Percentiles rank a stretch among this genome's conserved stretches.
Conservation (phyloP, 2,888 invertebrate genomes). For the Charanyca ferruginea region DNA sequence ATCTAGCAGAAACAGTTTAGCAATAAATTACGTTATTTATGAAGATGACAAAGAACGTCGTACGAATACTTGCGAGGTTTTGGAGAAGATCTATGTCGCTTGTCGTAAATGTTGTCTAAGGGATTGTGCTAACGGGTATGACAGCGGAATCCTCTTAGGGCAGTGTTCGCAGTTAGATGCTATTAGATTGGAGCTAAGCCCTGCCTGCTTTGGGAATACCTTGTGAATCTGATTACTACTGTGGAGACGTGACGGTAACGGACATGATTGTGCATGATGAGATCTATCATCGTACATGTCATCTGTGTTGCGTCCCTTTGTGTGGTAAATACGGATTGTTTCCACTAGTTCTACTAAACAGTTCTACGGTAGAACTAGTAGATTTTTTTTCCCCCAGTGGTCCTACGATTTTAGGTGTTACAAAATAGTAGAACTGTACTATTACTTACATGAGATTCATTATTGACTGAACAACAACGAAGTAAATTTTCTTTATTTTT, state of each 20-base stretch:
- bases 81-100: slow-evolving; percentile 20
- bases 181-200: slow-evolving; percentile 25
- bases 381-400: too few relatives aligned
- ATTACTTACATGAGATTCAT: too few relatives aligned
- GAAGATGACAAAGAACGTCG: slow-evolving; percentile 19
- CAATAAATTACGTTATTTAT: slow-evolving; percentile 57
- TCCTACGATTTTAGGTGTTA: too few relatives aligned
- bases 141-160: slow-evolving; percentile 40
- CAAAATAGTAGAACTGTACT: too few relatives aligned
- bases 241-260: slow-evolving; percentile 6
- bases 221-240: slow-evolving; percentile 15
- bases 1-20: slow-evolving; percentile 40
- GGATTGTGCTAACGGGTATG: slow-evolving; percentile 24
- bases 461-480: too few relatives aligned
- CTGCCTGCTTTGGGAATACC: neutral
- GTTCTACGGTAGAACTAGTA: too few relatives aligned
- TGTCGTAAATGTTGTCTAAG: slow-evolving; percentile 12
- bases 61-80: neutral
- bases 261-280: neutral
- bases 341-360: too few relatives aligned
- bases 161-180: slow-evolving; percentile 19
- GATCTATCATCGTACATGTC: slow-evolving; percentile 4
- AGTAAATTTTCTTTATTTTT: too few relatives aligned
- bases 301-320: neutral
- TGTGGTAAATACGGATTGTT: too few relatives aligned